Evolutionary conservation across 2,888 invertebrate genomes (phyloP), one percentile per base, ranked within the genome.

Genomic region (Lagria hirta): DNA sequence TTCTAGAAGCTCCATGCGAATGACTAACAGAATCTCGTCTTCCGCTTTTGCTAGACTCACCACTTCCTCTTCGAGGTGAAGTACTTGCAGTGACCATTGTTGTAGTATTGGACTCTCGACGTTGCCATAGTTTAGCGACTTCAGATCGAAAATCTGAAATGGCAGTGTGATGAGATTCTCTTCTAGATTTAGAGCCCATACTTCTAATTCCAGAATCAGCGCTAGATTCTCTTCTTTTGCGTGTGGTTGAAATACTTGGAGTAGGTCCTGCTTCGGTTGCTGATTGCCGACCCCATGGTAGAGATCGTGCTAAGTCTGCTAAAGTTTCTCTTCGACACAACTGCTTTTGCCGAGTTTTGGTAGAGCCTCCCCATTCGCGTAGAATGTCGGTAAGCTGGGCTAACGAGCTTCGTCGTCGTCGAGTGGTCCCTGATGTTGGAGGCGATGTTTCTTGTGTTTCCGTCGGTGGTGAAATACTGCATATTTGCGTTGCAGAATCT

Each of bases 401-500:
- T 47, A 93, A 72, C 2, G 91, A 91, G 51, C 89, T 89, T 37
- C 91, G 83, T 10, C 90, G 82, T 4, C 88, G 80, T 36, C 83
- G 80, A 33, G 83, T 80, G 43, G 78, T 75, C 40, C 82, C 82
- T 73, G 63, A 46, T 17, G 64, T 78, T 49, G 82, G 78, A 20
- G 83, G 84, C 51, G 88, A 86, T 23, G 81, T 78, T 58, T 85
- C 83, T 62, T 87, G 87, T 3, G 74, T 74, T 66, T 82, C 82
- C 45, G 79, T 79, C 42, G 91, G 91, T 34, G 92, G 91, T 14
- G 90, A 89, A 26, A 87, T 79, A 68, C 83, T 81, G 61, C 86
- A 83, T 55, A 93, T 92, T 73, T 93, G 93, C 1, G 92, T 89
- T n/a, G 91, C 87, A 1, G 92, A 92, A 71, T 93, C 92, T 50